Conservation (phyloP, 2,888 invertebrate genomes). For the Thereva unica region DNA sequence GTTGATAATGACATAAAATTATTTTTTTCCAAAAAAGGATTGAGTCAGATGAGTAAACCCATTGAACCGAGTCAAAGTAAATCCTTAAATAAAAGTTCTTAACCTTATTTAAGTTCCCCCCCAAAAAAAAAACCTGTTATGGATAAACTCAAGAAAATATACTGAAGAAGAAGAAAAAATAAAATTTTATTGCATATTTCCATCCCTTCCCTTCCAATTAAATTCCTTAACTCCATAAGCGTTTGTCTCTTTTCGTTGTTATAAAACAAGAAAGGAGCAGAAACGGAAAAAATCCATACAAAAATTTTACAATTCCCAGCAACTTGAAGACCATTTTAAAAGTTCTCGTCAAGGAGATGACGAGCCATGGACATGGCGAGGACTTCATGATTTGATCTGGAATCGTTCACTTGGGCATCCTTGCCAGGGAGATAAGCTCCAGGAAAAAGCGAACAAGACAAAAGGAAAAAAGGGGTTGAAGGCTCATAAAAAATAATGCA, state of each 20-base stretch:
- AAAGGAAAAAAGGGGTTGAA: background rate
- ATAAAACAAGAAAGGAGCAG: background rate
- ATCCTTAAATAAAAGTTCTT: too few species aligned
- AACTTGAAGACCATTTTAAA: conserved; percentile 6
- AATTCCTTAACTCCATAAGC: too few species aligned
- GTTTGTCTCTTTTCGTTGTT: background rate
- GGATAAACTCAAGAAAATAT: too few species aligned
- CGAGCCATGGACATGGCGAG: conserved; percentile 11
- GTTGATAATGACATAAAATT: too few species aligned
- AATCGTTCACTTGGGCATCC: conserved; percentile 1
- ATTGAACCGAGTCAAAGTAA: too few species aligned
- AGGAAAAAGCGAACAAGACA: conserved; percentile 7
- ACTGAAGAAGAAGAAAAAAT: too few species aligned
- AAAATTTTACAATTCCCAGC: background rate
- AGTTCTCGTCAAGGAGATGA: conserved; percentile 19
- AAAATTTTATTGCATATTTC: too few species aligned
- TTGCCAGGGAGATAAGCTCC: conserved; percentile 18
- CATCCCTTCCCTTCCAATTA: too few species aligned
- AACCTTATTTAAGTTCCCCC: too few species aligned
- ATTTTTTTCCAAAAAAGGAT: too few species aligned
- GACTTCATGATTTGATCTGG: conserved; percentile 23
- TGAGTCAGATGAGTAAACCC: too few species aligned
- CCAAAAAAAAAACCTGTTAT: too few species aligned
- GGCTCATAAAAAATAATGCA: conserved; percentile 32
- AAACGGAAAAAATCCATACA: background rate